Evolutionary conservation across 1,140 invertebrate genomes (phyloP).

Genomic region (Nasonia vitripennis): DNA sequence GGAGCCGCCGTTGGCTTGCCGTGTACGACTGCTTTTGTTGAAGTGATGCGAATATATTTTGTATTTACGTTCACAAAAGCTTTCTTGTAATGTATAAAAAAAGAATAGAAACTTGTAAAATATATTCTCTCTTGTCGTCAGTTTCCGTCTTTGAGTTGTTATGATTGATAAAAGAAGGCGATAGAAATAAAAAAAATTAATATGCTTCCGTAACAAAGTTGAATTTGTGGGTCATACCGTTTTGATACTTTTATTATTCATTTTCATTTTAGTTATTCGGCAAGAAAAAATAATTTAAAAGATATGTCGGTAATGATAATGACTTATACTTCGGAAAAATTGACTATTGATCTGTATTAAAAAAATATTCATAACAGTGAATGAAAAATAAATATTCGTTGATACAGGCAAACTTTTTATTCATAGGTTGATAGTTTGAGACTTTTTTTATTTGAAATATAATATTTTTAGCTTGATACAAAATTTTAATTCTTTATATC

Average conservation of each 20-base stretch:
- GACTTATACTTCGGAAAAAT: no score
- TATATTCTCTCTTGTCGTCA: constrained; percentile 38
- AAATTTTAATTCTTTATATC: background rate
- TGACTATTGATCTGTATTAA: no score
- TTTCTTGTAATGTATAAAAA: constrained; percentile 26
- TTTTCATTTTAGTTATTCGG: background rate
- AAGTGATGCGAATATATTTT: background rate
- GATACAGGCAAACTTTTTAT: background rate
- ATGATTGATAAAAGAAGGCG: constrained; percentile 29
- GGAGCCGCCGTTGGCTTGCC: background rate
- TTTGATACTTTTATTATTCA: constrained; percentile 14
- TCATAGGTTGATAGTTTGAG: background rate
- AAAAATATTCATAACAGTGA: no score
- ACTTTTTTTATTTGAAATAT: background rate
- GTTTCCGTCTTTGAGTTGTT: constrained; percentile 24
- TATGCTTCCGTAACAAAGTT: constrained; percentile 13
- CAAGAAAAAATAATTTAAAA: background rate
- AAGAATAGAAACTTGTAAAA: constrained; percentile 29
- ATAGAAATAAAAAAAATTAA: constrained; percentile 38
- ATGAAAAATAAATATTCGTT: background rate
- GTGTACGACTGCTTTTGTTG: constrained; percentile 21
- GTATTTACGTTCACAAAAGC: background rate
- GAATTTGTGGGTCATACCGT: constrained; percentile 1
- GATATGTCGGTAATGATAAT: no score
- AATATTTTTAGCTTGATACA: background rate